Evolutionary conservation across 2,888 invertebrate species (phyloP), one percentile per base, ranked within the genome.

Genomic region (Vanessa cardui): DNA sequence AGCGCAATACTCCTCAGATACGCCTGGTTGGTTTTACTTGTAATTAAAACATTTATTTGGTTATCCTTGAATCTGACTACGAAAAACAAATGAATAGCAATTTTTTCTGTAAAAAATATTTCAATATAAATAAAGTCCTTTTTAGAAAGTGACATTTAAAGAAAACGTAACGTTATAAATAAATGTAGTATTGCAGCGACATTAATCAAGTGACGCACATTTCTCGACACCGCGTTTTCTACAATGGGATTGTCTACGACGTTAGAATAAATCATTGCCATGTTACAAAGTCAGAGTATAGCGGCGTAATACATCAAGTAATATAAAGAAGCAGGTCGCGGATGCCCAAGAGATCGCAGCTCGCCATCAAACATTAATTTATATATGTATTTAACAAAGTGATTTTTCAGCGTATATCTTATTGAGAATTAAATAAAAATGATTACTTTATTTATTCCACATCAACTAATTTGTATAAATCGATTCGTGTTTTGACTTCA

Each of bases 1-100:
- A 86, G 84, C 84, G 89, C 89, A 89, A 88, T 89, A 85, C 84
- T 78, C 75, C 54, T 80, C 80, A 82, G 84, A 86, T 87, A 86
- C 83, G 82, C 85, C 84, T 84, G 76, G 78, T 80, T 83, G 16
- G 26, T 8, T 59, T 46, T 59, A 45, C 46, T 50, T 20, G n/a
- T 18, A 49, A 62, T 33, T 45, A 44, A 52, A 45, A 54, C 3
- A 54, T 44, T 62, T 54, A 62, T 54, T 26, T 45, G 20, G 15
- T 54, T 50, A 61, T 33, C 16, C n/a, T 33, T 26, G 49, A 60
- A 49, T 49, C 9, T 49, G 49, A 33, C n/a, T n/a, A 47, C 12
- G 16, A n/a, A 2, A 33, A n/a, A 9, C 9, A 2, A 18, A 39
- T 56, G n/a, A 31, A 31, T 16, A 31, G 16, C 12, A 26, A 16